Conservation (phyloP, 1,140 invertebrate species). For the Wiebesia pumilae region DNA sequence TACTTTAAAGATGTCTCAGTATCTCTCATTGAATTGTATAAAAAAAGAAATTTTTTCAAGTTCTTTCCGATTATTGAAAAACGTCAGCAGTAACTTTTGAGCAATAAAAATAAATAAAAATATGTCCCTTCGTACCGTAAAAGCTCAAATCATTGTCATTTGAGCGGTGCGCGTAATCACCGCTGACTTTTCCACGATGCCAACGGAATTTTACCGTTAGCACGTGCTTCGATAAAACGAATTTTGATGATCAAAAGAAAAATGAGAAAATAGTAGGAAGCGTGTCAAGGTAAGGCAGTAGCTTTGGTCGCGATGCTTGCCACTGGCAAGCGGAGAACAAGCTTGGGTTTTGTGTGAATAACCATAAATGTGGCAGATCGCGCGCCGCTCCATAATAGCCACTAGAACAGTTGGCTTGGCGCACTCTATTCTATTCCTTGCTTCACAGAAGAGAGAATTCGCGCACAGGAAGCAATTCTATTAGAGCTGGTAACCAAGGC, state of each 20-base stretch:
- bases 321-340: neutral
- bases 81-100: neutral
- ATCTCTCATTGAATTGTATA: neutral
- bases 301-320: neutral
- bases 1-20: neutral
- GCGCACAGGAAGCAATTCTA: slow-evolving; percentile 57
- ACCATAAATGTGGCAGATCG: slow-evolving; percentile 2
- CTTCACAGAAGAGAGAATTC: slow-evolving; percentile 50
- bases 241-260: neutral
- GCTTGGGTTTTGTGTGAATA: neutral
- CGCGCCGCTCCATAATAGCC: neutral
- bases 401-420: neutral
- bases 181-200: neutral
- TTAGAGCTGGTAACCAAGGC: slow-evolving; percentile 53
- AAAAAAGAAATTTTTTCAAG: neutral
- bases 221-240: neutral
- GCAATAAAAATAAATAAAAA: slow-evolving; percentile 8
- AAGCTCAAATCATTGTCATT: neutral
- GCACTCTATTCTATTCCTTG: neutral
- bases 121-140: neutral
- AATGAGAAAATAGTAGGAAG: neutral
- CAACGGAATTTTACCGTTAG: neutral
- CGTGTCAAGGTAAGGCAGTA: neutral
- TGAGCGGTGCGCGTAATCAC: neutral
- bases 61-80: neutral